Evolutionary conservation across 1,140 invertebrate genomes (phyloP), one percentile per base, ranked within the genome.

Genomic region (Oreohelix idahoensis): DNA sequence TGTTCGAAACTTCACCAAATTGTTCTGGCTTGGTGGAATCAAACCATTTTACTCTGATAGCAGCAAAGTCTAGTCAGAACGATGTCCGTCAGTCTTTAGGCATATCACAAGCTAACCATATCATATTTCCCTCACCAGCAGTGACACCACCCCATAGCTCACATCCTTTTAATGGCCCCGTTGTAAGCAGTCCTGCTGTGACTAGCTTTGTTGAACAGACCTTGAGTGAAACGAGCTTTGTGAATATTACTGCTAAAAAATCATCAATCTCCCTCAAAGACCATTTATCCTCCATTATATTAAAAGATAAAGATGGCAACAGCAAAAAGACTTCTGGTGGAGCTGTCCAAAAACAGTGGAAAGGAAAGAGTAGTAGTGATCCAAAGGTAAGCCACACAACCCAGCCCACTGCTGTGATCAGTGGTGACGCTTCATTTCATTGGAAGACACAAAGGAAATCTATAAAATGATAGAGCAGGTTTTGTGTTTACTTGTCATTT

Each of bases 251-350:
- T 36, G 39, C 35, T 32, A 75, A 75, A 39, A 82, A 82, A 36
- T 53, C 42, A 5, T 35, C 36, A 35, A 26, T 82, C 29, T 82
- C 80, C 0, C 71, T 82, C 36, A 82, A 82, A 75, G 80, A 82
- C 26, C 80, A 82, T 58, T 35, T 82, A 26, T 82, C 80, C 20
- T 82, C 71, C 32, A 82, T 82, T n/a, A 45, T 82, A 1, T 73
- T 35, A 1, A 82, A 75, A 75, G 80, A 82, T 29, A 82, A 82
- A 42, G 80, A 82, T n/a, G 32, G 63, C 10, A 35, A n/a, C 15
- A 45, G 32, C 29, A 81, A 81, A 32, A 81, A 51, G 45, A 32
- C 8, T 26, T 26, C 29, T 5, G 39, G 32, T n/a, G 36, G 36
- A 63, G 1, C 75, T 15, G 35, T 23, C 36, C 32, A 63, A 35